Conservation (phyloP, 2,113 vertebrate genomes). For the Willisornis vidua region DNA sequence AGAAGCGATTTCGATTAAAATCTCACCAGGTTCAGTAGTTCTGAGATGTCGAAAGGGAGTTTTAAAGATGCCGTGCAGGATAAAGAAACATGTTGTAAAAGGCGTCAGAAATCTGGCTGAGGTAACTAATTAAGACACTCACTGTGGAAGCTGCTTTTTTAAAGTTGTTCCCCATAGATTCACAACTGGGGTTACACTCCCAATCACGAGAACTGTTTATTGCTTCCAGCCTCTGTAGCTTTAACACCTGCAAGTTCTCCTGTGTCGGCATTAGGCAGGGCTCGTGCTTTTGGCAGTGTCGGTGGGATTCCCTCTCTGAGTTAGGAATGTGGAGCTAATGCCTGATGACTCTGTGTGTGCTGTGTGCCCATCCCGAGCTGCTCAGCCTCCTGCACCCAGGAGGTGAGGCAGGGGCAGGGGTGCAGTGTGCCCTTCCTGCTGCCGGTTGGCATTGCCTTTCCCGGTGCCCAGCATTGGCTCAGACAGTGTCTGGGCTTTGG, state of each 20-base stretch:
- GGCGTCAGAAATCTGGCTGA: constrained; percentile 20
- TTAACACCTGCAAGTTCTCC: background rate
- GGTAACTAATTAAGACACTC: constrained; percentile 50
- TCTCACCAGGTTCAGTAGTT: constrained; percentile 58
- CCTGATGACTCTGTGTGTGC: background rate
- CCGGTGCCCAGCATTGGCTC: fast-evolving
- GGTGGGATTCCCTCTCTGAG: background rate
- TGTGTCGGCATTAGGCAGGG: background rate
- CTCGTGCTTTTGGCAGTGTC: background rate
- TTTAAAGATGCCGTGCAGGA: background rate
- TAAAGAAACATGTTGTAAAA: background rate
- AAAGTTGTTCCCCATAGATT: background rate
- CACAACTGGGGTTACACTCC: background rate
- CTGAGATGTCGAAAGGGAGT: background rate
- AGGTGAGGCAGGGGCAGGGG: background rate
- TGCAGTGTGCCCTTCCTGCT: background rate
- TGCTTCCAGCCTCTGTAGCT: background rate
- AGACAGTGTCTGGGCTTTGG: background rate
- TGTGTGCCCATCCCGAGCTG: background rate
- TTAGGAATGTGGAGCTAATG: background rate
- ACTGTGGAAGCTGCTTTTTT: background rate
- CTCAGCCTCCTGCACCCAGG: background rate
- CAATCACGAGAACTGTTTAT: background rate
- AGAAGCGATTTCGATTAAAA: constrained; percentile 45
- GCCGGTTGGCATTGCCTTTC: background rate